Conservation (phyloP, 2,888 invertebrate species). For the Hypercompe scribonia region DNA sequence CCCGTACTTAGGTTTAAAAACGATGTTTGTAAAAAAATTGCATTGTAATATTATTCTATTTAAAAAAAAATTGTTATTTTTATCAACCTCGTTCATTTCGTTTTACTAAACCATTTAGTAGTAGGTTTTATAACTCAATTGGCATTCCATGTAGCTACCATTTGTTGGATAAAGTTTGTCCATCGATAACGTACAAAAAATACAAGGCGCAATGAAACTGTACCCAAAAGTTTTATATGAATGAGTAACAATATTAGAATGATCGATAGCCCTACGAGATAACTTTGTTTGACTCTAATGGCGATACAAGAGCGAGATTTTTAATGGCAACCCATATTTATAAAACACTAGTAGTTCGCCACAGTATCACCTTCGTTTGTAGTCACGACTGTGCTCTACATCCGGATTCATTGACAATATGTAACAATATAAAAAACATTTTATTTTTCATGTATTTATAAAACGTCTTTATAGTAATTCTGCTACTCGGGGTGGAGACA, state of each 20-base stretch:
- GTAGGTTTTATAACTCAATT: constrained; percentile 13
- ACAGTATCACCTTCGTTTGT: too few relatives aligned
- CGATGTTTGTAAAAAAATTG: too few relatives aligned
- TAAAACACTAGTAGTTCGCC: too few relatives aligned
- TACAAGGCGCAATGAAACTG: neutral
- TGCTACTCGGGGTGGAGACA: too few relatives aligned
- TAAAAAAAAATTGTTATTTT: neutral
- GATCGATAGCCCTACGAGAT: neutral
- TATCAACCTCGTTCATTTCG: neutral
- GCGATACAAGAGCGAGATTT: neutral
- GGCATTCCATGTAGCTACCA: neutral
- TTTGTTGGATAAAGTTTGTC: constrained; percentile 6
- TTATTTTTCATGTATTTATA: too few relatives aligned
- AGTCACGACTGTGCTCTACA: too few relatives aligned
- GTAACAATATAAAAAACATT: too few relatives aligned
- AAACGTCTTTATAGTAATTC: too few relatives aligned
- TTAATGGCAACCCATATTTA: neutral
- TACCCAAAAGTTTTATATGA: constrained; percentile 10
- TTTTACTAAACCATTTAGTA: neutral
- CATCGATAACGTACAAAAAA: constrained; percentile 15
- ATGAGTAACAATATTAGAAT: neutral
- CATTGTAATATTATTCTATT: too few relatives aligned
- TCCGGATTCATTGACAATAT: too few relatives aligned
- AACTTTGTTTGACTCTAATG: neutral
- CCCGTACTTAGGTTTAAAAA: too few relatives aligned